These are phyloP conservation scores for Cylloceria caligata DNA, from an alignment of 2,888 invertebrate species.

Conservation along the genomic window DNA sequence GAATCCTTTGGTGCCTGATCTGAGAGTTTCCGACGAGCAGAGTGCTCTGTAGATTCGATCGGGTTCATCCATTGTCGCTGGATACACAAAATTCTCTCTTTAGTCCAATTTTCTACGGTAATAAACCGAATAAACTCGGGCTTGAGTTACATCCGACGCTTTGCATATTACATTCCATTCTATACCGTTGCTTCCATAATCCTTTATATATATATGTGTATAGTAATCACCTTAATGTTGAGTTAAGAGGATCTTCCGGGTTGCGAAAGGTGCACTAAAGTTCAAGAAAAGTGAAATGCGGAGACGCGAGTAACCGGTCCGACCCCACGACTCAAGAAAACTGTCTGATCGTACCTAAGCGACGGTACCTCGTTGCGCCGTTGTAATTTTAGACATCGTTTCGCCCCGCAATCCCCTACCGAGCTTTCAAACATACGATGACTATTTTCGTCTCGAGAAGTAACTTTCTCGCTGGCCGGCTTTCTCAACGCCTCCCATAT, in stretches of 20 bases:
- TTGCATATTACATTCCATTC: neutral
- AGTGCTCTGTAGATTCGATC: conserved; percentile 86
- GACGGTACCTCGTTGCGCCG: conserved; percentile 10
- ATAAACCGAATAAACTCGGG: neutral
- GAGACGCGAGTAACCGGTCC: conserved; percentile 2
- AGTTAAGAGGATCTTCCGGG: conserved; percentile 1
- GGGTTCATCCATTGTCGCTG: conserved; percentile 65
- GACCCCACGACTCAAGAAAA: neutral
- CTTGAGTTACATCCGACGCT: neutral
- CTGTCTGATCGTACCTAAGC: conserved; percentile 17
- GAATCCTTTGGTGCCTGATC: conserved; percentile 91
- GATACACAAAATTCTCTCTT: neutral
- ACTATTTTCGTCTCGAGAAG: conserved; percentile 27
- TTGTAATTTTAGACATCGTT: conserved; percentile 39
- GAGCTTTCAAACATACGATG: neutral
- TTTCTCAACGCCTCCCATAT: neutral
- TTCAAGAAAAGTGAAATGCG: neutral
- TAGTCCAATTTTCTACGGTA: neutral
- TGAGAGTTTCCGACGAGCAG: conserved; percentile 91
- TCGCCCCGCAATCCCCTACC: conserved; percentile 1
- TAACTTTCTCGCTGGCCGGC: neutral
- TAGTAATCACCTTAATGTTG: conserved; percentile 3
- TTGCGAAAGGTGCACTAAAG: neutral
- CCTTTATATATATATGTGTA: neutral
- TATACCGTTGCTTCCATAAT: neutral